Conservation (phyloP, 2,113 vertebrate species). For the Percina caprodes region DNA sequence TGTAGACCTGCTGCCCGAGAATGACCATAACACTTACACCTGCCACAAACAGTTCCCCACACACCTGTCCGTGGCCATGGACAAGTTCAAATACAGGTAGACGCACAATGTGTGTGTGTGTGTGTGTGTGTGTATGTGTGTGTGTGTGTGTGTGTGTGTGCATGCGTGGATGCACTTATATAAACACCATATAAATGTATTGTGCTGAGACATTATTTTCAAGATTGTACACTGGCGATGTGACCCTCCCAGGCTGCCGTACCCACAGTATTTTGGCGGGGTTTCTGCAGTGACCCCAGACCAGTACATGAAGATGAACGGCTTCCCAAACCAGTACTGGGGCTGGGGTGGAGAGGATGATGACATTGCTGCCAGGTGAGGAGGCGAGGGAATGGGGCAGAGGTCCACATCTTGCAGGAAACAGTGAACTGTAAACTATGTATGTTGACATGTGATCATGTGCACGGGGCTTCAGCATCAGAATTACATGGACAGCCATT, state of each 20-base stretch:
- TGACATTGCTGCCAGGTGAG: slow-evolving; percentile 93
- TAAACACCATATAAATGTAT: neutral
- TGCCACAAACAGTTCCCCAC: slow-evolving; percentile 93
- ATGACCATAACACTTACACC: slow-evolving; percentile 95
- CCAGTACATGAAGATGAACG: slow-evolving; percentile 97
- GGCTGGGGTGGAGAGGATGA: slow-evolving; percentile 97
- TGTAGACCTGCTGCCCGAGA: slow-evolving; percentile 94
- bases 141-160: neutral
- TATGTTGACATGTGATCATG: slow-evolving; percentile 20
- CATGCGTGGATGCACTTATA: neutral
- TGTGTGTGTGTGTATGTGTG: neutral
- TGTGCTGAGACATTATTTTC: slow-evolving; percentile 19
- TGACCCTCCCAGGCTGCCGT: slow-evolving; percentile 87
- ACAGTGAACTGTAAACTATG: slow-evolving; percentile 6
- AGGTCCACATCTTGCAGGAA: slow-evolving; percentile 12
- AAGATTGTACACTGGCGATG: slow-evolving; percentile 23
- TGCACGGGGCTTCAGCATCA: neutral
- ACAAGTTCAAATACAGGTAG: slow-evolving; percentile 95
- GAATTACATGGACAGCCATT: neutral
- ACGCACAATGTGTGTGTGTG: slow-evolving; percentile 49
- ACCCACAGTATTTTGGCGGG: slow-evolving; percentile 93
- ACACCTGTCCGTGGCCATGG: slow-evolving; percentile 95
- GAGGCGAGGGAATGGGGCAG: neutral
- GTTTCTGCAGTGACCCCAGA: slow-evolving; percentile 94
- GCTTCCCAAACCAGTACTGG: slow-evolving; percentile 97